A percentile compares a stretch with the other conserved stretches of the same genome.
These are phyloP conservation scores for Carollia perspicillata DNA, from an alignment of 2,113 vertebrate species.

Conservation along the genomic window DNA sequence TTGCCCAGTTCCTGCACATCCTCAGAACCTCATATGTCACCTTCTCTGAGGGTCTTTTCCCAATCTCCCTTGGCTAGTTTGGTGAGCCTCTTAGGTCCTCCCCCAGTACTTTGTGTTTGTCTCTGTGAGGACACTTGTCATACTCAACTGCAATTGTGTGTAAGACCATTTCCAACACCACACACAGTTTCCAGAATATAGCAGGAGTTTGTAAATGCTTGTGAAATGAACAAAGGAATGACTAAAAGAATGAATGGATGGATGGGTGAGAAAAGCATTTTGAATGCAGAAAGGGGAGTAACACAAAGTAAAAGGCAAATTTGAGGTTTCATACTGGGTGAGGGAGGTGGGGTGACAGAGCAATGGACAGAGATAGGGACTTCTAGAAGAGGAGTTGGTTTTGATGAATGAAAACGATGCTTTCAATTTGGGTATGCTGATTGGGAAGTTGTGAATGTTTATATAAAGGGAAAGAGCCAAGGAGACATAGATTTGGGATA, in stretches of 20 bases:
- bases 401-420: background rate
- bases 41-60: background rate
- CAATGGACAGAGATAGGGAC: background rate
- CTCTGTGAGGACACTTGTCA: background rate
- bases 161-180: background rate
- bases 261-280: background rate
- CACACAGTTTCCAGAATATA: background rate
- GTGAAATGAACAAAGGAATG: background rate
- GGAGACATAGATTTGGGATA: background rate
- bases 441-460: background rate
- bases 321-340: background rate
- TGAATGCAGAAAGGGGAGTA: background rate
- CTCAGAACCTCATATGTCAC: background rate
- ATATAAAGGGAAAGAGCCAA: background rate
- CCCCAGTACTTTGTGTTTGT: background rate
- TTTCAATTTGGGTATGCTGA: background rate
- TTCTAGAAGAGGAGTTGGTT: background rate
- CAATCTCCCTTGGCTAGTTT: background rate
- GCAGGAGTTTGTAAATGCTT: background rate
- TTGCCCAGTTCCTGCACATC: background rate
- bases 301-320: constrained; percentile 5
- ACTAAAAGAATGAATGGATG: background rate
- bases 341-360: background rate
- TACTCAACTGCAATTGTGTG: background rate
- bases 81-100: background rate